These are phyloP conservation scores for Peromyscus melanophrys DNA, from an alignment of 2,797 vertebrate genomes.

Conservation along the genomic window DNA sequence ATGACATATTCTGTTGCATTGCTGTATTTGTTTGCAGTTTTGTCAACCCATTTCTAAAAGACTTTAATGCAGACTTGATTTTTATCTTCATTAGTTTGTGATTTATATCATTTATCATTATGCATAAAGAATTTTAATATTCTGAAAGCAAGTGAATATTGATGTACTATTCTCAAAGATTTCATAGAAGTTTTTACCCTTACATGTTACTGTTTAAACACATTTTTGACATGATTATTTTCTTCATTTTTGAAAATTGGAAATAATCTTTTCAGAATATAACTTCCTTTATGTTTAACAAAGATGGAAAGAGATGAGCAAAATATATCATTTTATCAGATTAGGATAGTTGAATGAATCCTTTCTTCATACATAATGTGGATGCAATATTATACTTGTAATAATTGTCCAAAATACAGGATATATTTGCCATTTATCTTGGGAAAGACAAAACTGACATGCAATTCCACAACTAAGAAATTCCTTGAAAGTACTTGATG, in stretches of 20 bases:
- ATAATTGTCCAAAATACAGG: slow-evolving; percentile 20
- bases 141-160: not conserved
- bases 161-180: not conserved
- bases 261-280: not conserved
- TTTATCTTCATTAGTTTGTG: not conserved
- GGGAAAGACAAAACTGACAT: slow-evolving; percentile 28
- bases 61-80: not conserved
- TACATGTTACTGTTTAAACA: not conserved
- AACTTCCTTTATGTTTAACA: not conserved
- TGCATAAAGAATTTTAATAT: not conserved
- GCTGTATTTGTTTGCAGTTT: not conserved
- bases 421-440: slow-evolving; percentile 56
- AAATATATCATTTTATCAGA: slow-evolving; percentile 6
- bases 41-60: not conserved
- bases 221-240: not conserved
- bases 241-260: not conserved
- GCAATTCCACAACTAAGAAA: not conserved
- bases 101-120: not conserved
- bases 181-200: not conserved
- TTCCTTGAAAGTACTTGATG: slow-evolving; percentile 37
- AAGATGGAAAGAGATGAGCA: not conserved
- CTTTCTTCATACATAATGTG: slow-evolving; percentile 62
- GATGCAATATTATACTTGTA: slow-evolving; percentile 65
- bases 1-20: not conserved
- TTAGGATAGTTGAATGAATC: not conserved